Conservation (phyloP, 92 coral and sea anemone species). For the Paramuricea clavata region DNA sequence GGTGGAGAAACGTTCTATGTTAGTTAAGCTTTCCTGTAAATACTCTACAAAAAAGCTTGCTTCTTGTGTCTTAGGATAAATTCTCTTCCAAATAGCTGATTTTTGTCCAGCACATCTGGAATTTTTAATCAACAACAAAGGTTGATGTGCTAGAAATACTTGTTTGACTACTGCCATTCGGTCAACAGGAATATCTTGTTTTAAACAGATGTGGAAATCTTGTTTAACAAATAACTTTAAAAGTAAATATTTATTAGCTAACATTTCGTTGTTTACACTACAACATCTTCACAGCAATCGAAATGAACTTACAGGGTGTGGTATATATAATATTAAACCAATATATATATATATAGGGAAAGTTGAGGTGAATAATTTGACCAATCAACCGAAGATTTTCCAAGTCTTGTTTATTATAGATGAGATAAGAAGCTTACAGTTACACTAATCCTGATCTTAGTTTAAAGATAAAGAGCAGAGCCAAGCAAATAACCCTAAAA, state of each 20-base stretch:
- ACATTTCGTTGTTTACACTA: too few species aligned
- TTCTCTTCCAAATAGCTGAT: conserved; percentile 63
- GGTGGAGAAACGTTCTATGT: conserved; percentile 54
- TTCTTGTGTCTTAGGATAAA: conserved; percentile 59
- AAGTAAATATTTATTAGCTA: too few species aligned
- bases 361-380: too few species aligned
- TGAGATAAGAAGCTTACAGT: conserved; percentile 45
- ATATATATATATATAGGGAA: too few species aligned
- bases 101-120: conserved; percentile 44
- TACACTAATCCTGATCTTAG: conserved; percentile 33
- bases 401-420: conserved; percentile 23
- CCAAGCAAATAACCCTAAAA: too few species aligned
- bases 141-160: conserved; percentile 49
- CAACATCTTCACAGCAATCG: too few species aligned
- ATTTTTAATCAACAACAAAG: conserved; percentile 49
- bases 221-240: too few species aligned
- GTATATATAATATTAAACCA: too few species aligned
- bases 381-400: neutral
- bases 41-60: conserved; percentile 53
- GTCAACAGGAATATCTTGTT: conserved; percentile 48
- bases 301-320: too few species aligned
- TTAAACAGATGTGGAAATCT: conserved; percentile 40
- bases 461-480: too few species aligned
- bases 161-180: conserved; percentile 20
- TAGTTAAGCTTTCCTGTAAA: conserved; percentile 42